These are phyloP conservation scores for Hypercompe scribonia DNA, from an alignment of 2,888 invertebrate genomes.

Conservation along the genomic window DNA sequence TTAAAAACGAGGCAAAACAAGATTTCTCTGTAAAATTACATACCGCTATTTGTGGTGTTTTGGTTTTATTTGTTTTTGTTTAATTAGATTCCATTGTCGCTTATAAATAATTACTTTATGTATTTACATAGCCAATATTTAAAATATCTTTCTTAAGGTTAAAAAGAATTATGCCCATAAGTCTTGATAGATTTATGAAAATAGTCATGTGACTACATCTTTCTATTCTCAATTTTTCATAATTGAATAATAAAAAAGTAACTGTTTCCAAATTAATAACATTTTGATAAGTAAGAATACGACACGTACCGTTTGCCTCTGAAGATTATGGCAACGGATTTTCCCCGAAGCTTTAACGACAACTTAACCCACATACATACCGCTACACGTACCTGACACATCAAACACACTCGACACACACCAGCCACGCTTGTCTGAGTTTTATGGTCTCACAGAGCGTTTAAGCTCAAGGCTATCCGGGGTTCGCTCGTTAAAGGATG, in stretches of 20 bases:
- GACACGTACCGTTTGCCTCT: background rate
- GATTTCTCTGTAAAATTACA: background rate
- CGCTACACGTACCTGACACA: constrained; percentile 16
- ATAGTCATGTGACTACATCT: background rate
- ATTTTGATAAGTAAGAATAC: background rate
- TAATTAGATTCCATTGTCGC: background rate
- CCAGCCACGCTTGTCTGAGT: constrained; percentile 49
- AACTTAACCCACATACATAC: constrained; percentile 17
- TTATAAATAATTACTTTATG: background rate
- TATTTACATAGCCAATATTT: background rate
- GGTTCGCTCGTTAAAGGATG: constrained; percentile 58
- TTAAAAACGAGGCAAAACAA: background rate
- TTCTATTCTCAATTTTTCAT: too few species aligned
- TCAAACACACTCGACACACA: constrained; percentile 44
- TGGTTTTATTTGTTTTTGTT: background rate
- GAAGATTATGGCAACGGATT: constrained; percentile 1
- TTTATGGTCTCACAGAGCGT: constrained; percentile 60
- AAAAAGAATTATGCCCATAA: background rate
- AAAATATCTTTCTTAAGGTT: background rate
- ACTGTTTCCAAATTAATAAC: background rate
- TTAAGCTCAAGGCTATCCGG: constrained; percentile 66
- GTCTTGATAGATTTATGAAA: background rate
- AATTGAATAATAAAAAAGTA: too few species aligned
- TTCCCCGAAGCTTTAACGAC: constrained; percentile 17
- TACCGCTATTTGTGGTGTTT: background rate